Base-by-base conservation (phyloP, 2,797 vertebrate genomes). In the Calcarius lapponicus region DNA sequence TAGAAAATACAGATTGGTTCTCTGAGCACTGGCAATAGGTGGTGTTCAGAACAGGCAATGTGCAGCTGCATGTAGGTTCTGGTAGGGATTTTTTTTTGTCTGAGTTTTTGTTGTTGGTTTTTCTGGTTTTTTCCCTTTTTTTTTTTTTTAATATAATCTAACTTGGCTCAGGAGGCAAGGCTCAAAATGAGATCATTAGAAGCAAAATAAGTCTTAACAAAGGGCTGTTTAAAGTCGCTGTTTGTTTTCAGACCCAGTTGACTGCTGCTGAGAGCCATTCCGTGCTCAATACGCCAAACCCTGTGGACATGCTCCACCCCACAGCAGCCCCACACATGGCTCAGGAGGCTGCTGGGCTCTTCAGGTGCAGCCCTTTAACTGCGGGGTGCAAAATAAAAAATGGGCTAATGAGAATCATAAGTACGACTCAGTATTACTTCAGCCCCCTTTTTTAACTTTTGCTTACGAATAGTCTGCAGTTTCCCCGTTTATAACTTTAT, bases 241-340 rank as follows among this genome's bases (percentile, higher is more conserved):
- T 96, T 97, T 97, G 95, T 95, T 97, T 96, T 93, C 89, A 94
- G 87, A 95, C 94, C 93, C 86, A 95, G 90, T 90, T 93, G 95
- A 96, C 84, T 96, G 95, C 94, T 73, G 83, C 93, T 95, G 95
- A 95, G 95, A 95, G 82, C 95, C 92, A 82, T 96, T 96, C 87
- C 3, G 24, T 93, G 95, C 85, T 95, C 93, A 95, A 88, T 95
- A 85, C 95, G 93, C 95, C 94, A 96, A 95, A 95, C 90, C 67
- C 6, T 94, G 66, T 86, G 94, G 96, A 92, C 91, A 92, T 93
- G 95, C 95, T 96, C 83, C 80, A 95, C 76, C 88, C 96, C 95
- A 90, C 91, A 97, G 94, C 93, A 96, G 85, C 95, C 92, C 87
- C 87, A 90, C 84, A 60, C 93, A 43, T 57, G 82, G 91, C 93